Percentiles rank a stretch among this genome's conserved stretches.
Conservation (phyloP, 2,797 vertebrate genomes). For the Pseudochirops cupreus region DNA sequence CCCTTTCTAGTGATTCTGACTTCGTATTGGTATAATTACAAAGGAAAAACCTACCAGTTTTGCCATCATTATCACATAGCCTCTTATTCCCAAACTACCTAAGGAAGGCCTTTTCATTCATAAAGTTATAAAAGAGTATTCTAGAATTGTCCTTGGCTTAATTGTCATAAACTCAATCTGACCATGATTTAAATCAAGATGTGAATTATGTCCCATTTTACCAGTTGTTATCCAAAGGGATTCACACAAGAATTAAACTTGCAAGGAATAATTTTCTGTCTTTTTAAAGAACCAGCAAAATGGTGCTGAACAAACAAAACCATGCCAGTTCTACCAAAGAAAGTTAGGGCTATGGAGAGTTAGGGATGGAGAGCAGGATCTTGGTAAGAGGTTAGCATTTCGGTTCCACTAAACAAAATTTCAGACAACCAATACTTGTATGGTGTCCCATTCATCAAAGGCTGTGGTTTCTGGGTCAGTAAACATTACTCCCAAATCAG, state of each 20-base stretch:
- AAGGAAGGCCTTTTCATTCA: background rate
- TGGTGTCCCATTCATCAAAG: slow-evolving; percentile 74
- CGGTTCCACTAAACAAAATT: slow-evolving; percentile 57
- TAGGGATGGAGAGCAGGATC: slow-evolving; percentile 27
- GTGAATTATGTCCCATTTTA: background rate
- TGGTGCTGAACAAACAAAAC: background rate
- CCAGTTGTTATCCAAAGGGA: background rate
- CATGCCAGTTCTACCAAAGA: slow-evolving; percentile 46
- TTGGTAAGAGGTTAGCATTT: slow-evolving; percentile 62
- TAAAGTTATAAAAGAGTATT: background rate
- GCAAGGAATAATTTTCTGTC: background rate
- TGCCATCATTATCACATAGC: background rate
- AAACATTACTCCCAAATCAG: slow-evolving; percentile 80
- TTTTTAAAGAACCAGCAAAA: background rate
- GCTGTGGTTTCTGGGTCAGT: slow-evolving; percentile 81
- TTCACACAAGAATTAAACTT: background rate
- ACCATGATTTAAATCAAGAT: background rate
- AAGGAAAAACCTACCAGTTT: background rate
- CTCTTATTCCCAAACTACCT: background rate
- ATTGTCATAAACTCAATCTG: background rate
- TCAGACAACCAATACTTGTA: slow-evolving; percentile 46
- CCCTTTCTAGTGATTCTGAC: background rate
- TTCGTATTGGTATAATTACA: background rate
- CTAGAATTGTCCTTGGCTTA: background rate
- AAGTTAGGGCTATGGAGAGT: slow-evolving; percentile 11